A percentile compares a stretch with the other conserved stretches of the same genome.
Evolutionary conservation across 2,113 vertebrate genomes (phyloP).

Genomic region (Mionectes macconnelli): DNA sequence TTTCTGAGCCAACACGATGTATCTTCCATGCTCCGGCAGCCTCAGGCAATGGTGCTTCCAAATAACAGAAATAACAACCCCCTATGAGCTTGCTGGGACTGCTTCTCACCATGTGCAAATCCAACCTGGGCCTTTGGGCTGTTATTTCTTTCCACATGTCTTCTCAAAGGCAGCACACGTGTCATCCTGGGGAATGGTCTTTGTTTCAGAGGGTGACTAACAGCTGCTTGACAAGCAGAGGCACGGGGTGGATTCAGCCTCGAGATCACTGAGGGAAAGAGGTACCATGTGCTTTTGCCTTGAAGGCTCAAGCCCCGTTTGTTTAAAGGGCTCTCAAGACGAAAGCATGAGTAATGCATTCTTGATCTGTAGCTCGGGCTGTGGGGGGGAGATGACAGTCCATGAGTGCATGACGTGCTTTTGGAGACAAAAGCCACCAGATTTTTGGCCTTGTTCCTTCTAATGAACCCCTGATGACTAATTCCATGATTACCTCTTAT

Average conservation of each 20-base stretch:
- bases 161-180: fast-evolving
- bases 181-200: fast-evolving
- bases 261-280: background rate
- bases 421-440: background rate
- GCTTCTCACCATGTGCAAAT: background rate
- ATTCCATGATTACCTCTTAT: background rate
- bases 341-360: background rate
- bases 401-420: background rate
- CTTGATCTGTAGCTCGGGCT: background rate
- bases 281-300: background rate
- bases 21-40: background rate
- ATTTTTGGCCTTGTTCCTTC: background rate
- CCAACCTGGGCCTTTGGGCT: background rate
- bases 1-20: background rate
- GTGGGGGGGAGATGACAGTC: fast-evolving
- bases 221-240: background rate
- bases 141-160: background rate
- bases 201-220: background rate
- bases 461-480: background rate
- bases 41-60: background rate
- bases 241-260: background rate
- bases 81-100: background rate
- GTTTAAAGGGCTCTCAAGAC: background rate
- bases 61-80: background rate
- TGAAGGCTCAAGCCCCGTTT: background rate